Evolutionary conservation across 2,888 invertebrate genomes (phyloP).

Genomic region (Lamproptera curius): DNA sequence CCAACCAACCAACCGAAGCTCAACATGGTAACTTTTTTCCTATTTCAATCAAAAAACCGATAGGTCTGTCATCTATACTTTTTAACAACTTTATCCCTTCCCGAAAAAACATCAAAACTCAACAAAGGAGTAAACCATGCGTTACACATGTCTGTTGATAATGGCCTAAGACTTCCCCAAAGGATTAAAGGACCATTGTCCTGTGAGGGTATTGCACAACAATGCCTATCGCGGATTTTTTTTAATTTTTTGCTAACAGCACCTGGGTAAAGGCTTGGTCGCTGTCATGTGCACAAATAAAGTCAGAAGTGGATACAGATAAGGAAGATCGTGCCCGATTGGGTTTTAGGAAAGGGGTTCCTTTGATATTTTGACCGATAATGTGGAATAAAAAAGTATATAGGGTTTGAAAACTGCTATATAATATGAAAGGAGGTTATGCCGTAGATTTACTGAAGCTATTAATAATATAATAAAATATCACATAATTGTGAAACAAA

Average conservation of each 20-base stretch:
- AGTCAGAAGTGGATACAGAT: conserved; percentile 41
- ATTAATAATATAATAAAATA: too few relatives aligned
- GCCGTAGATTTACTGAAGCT: too few relatives aligned
- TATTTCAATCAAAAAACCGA: background rate
- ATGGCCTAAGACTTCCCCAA: conserved; percentile 38
- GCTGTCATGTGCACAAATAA: conserved; percentile 52
- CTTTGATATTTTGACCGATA: background rate
- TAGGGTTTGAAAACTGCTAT: too few relatives aligned
- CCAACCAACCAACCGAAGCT: too few relatives aligned
- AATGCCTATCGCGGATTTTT: conserved; percentile 41
- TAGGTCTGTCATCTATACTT: conserved; percentile 11
- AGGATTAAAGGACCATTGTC: conserved; percentile 44
- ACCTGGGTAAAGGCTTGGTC: conserved; percentile 61
- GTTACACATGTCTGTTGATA: conserved; percentile 58
- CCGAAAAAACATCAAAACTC: conserved; percentile 22
- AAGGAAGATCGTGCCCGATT: conserved; percentile 46
- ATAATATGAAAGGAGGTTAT: too few relatives aligned
- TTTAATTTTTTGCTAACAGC: conserved; percentile 36
- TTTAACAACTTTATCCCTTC: conserved; percentile 29
- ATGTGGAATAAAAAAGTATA: too few relatives aligned
- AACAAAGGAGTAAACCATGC: conserved; percentile 50
- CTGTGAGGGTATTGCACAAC: conserved; percentile 31
- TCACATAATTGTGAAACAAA: too few relatives aligned
- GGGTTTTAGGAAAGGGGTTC: conserved; percentile 13
- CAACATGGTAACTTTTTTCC: too few relatives aligned